Conservation (phyloP, 2,888 invertebrate genomes). For the Hydroisotoma schaefferi region DNA sequence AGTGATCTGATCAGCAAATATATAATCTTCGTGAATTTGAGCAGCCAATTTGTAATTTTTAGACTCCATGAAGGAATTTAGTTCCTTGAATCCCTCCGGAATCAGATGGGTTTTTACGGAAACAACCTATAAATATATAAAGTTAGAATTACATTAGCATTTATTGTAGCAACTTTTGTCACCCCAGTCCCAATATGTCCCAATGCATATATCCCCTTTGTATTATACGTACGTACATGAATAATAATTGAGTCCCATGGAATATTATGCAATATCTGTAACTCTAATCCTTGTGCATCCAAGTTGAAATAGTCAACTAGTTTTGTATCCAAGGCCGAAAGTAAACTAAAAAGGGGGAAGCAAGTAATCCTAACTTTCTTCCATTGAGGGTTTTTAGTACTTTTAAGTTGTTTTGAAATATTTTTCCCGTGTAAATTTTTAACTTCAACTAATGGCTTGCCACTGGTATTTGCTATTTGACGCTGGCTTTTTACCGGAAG, state of each 20-base stretch:
- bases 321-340: slow-evolving; percentile 12
- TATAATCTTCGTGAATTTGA: slow-evolving; percentile 16
- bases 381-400: slow-evolving; percentile 4
- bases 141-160: no score
- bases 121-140: slow-evolving; percentile 16
- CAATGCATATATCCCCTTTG: no score
- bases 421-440: neutral
- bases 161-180: neutral
- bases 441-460: neutral
- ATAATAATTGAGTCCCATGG: slow-evolving; percentile 22
- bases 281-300: slow-evolving; percentile 22
- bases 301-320: slow-evolving; percentile 20
- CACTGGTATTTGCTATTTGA: neutral
- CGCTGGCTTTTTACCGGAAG: neutral
- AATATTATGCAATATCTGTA: slow-evolving; percentile 25
- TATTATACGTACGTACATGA: slow-evolving; percentile 16
- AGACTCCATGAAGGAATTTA: slow-evolving; percentile 21
- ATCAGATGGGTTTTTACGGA: slow-evolving; percentile 20
- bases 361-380: slow-evolving; percentile 25
- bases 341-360: slow-evolving; percentile 23
- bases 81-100: slow-evolving; percentile 23
- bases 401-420: neutral
- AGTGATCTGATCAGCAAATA: slow-evolving; percentile 20
- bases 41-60: slow-evolving; percentile 17
- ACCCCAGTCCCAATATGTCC: neutral